Percentiles rank a stretch among this genome's conserved stretches.
Evolutionary conservation across 2,888 invertebrate species (phyloP).

Genomic region (Acleris sparsana): DNA sequence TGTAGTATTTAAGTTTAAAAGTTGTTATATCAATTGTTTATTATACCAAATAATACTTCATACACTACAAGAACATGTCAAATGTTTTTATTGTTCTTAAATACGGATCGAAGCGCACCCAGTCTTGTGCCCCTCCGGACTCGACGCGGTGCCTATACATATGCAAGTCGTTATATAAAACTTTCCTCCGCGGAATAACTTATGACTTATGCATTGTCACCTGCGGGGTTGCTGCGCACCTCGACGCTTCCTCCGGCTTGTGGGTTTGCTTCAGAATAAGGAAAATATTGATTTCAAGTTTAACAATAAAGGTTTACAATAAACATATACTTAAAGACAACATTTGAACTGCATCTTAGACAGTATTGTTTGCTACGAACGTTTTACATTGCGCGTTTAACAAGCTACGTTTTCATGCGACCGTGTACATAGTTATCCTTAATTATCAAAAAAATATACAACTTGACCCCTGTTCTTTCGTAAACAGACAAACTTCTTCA

Average conservation of each 20-base stretch:
- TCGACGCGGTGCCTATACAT: neutral
- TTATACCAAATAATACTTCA: too few species aligned
- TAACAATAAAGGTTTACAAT: too few species aligned
- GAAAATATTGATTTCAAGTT: too few species aligned
- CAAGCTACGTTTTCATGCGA: too few species aligned
- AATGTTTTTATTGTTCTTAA: neutral
- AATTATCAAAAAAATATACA: neutral
- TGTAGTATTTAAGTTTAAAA: too few species aligned
- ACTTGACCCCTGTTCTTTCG: conserved; percentile 7
- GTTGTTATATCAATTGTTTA: too few species aligned
- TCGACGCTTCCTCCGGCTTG: neutral
- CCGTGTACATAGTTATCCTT: too few species aligned
- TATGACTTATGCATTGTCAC: conserved; percentile 60
- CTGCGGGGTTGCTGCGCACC: conserved; percentile 37
- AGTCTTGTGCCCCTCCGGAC: neutral
- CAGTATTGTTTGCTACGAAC: too few species aligned
- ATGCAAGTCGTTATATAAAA: conserved; percentile 12
- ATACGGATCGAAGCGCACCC: too few species aligned
- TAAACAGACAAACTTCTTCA: conserved; percentile 24
- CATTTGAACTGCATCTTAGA: too few species aligned
- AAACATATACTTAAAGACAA: too few species aligned
- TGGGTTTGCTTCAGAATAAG: conserved; percentile 2
- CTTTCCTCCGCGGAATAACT: conserved; percentile 24
- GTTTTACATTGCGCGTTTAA: too few species aligned
- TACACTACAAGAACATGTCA: neutral